Percentiles rank a stretch among this genome's conserved stretches.
These are phyloP conservation scores for Falco columbarius DNA, from an alignment of 2,797 vertebrate genomes.

Conservation along the genomic window DNA sequence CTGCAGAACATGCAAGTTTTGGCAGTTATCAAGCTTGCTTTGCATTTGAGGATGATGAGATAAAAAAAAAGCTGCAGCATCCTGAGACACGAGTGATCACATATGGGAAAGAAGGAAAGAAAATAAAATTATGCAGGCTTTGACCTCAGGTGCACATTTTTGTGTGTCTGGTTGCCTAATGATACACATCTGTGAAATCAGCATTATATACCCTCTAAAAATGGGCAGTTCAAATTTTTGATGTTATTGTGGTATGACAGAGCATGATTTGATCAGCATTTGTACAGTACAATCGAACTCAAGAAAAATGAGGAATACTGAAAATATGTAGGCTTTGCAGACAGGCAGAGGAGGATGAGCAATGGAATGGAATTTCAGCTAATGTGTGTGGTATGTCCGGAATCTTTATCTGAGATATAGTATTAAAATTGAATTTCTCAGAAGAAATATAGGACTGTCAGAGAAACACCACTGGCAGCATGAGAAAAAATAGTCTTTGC, in stretches of 20 bases:
- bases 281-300: not conserved
- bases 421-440: slow-evolving; percentile 43
- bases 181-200: slow-evolving; percentile 45
- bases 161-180: slow-evolving; percentile 34
- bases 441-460: slow-evolving; percentile 53
- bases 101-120: slow-evolving; percentile 28
- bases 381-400: slow-evolving; percentile 27
- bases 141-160: slow-evolving; percentile 46
- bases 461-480: slow-evolving; percentile 6
- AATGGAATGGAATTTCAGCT: slow-evolving; percentile 26
- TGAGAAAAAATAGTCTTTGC: slow-evolving; percentile 10
- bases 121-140: slow-evolving; percentile 15
- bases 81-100: not conserved
- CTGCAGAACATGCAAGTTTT: not conserved
- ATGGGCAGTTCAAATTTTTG: not conserved
- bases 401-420: not conserved
- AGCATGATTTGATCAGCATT: not conserved
- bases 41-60: slow-evolving; percentile 11
- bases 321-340: not conserved
- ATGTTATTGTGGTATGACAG: slow-evolving; percentile 3
- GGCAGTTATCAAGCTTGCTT: not conserved
- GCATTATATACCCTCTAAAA: not conserved
- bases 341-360: not conserved
- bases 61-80: slow-evolving; percentile 39
- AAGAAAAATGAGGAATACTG: slow-evolving; percentile 14